Base-by-base conservation (phyloP, 2,797 vertebrate genomes). In the Nothura maculosa region DNA sequence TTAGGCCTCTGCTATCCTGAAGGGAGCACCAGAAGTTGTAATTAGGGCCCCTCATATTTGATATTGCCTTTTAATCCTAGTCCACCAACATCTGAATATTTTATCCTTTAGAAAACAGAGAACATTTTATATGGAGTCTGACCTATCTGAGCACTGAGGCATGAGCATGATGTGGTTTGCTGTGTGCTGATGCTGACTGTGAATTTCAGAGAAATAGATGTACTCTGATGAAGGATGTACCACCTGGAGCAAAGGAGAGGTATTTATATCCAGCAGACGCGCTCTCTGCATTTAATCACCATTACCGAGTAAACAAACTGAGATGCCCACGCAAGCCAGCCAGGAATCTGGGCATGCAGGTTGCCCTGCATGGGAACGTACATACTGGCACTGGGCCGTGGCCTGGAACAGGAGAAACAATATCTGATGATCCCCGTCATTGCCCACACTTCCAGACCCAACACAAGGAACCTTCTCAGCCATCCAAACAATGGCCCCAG, bases 341-440 rank as follows among this genome's bases (percentile, higher is more conserved):
- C 77, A 36, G 38, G 50, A 42, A 42, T 36, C 62, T 36, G 22
- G 22, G 32, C 27, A 55, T 48, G 64, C 48, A 27, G 48, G 19
- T 50, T 42, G 34, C 61, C 38, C 50, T 64, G 58, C 57, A 48
- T 22, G 3, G 54, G 5, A 12, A 38, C 60, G 52, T 62, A 66
- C 57, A 20, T 1, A 1, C 25, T 82, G 70, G 85, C 47, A 66
- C 73, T 90, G 64, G 4, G 4, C 17, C 50, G 28, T 58, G 80
- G 48, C 42, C 69, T 66, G 64, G 24, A 86, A 14, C 14, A 61
- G 21, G 69, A 47, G 73, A 82, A 94, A 90, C 38, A 50, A 30
- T 64, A 88, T 57, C 45, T 45, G 84, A 43, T 93, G 92, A 88
- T 90, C 63, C 64, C 57, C 57, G 76, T 66, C 64, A 87, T 85